These are phyloP conservation scores for Hyposmocoma kahamanoa DNA, from an alignment of 1,140 invertebrate species.

Conservation along the genomic window DNA sequence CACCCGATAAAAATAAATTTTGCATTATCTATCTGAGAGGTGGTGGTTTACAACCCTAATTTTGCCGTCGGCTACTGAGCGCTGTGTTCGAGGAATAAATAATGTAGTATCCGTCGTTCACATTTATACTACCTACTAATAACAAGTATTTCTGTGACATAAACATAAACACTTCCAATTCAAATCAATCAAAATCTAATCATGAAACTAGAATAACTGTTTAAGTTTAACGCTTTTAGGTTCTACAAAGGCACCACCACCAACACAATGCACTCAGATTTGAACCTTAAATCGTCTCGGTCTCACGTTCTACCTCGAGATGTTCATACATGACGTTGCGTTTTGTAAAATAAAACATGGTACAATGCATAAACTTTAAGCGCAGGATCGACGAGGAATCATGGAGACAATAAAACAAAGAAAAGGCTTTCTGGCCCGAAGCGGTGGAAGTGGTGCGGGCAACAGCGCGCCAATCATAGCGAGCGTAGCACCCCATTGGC, in stretches of 20 bases:
- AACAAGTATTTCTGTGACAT: too few species aligned
- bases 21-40: too few species aligned
- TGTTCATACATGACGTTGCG: constrained; percentile 63
- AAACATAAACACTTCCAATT: too few species aligned
- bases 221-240: neutral
- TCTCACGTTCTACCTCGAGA: constrained; percentile 61
- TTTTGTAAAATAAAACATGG: constrained; percentile 69
- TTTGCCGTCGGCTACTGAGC: too few species aligned
- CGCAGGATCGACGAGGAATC: constrained; percentile 67
- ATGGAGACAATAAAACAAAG: constrained; percentile 72
- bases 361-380: constrained; percentile 72
- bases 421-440: constrained; percentile 54
- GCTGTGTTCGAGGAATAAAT: too few species aligned
- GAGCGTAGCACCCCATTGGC: constrained; percentile 26
- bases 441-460: constrained; percentile 17
- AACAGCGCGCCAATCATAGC: constrained; percentile 36
- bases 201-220: too few species aligned
- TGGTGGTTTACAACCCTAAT: too few species aligned
- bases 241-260: constrained; percentile 14
- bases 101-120: too few species aligned
- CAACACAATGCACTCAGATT: constrained; percentile 24
- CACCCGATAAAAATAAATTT: too few species aligned
- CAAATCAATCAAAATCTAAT: too few species aligned
- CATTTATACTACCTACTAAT: too few species aligned
- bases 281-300: constrained; percentile 35